Base-by-base conservation (phyloP, 1,140 invertebrate genomes). In the Platyscapa corneri region DNA sequence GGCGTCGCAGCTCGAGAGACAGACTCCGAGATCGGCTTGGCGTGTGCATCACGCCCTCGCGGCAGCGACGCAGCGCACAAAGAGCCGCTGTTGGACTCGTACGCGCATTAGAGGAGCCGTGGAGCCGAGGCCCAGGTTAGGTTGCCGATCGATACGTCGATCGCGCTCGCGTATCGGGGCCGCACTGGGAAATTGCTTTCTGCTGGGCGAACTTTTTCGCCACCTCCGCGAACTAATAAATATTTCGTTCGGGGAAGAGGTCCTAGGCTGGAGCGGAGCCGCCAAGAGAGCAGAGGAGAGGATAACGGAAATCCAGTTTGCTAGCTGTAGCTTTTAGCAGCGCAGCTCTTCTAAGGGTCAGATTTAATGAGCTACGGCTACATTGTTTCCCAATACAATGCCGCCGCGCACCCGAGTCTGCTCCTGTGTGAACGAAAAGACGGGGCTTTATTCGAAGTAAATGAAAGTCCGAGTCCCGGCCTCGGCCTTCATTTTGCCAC, bases 111-210 rank as follows among this genome's bases (percentile, higher is more conserved):
- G 8, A 32, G 8, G 37, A 30, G 20, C 14, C n/a, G n/a, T n/a
- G n/a, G 10, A n/a, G 1, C 20, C 67, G 74, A 32, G 3, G 74
- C 37, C 12, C 42, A 92, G 91, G 91, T 91, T 88, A n/a, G 91
- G 91, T 92, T 92, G 92, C 90, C 90, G 90, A 92, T 92, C 91
- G 91, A 92, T 92, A 90, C 67, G 82, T 80, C 86, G 85, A 89
- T 88, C 87, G 86, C 77, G 88, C 82, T 87, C 78, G 6, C 5
- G 6, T n/a, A n/a, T n/a, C n/a, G n/a, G n/a, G n/a, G n/a, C n/a
- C n/a, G n/a, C n/a, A n/a, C n/a, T n/a, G n/a, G n/a, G n/a, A n/a
- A n/a, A n/a, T n/a, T n/a, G n/a, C n/a, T n/a, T n/a, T n/a, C n/a
- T n/a, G n/a, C n/a, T 53, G 5, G 42, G 12, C 42, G 42, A 46